Percentiles rank a stretch among this genome's conserved stretches.
phyloP scores from a whole-genome alignment of 1,140 invertebrate genomes.

The Potamilus streckersoni region DNA sequence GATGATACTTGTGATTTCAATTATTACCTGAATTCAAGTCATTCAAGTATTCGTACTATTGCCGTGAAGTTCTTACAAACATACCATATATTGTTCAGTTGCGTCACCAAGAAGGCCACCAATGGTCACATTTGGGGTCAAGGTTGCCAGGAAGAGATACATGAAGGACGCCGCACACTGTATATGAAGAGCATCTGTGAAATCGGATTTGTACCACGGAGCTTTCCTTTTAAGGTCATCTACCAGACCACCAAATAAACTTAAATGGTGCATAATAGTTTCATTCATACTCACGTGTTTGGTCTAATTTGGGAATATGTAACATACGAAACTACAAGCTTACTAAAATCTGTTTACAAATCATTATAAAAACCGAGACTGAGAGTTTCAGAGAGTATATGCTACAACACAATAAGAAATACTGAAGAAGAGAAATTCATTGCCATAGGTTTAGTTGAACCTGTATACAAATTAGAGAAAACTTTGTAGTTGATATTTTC shows the following conservation, averaged over 20 bases:
- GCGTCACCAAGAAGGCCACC: slow-evolving; percentile 94
- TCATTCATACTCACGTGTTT: background rate
- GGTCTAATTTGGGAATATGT: too few relatives aligned
- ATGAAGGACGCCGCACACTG: slow-evolving; percentile 97
- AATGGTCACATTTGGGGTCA: slow-evolving; percentile 98
- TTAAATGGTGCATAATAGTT: slow-evolving; percentile 36
- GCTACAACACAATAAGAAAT: too few relatives aligned
- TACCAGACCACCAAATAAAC: slow-evolving; percentile 86
- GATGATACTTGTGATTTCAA: background rate
- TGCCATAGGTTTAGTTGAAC: too few relatives aligned
- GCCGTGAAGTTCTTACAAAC: slow-evolving; percentile 12
- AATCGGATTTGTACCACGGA: slow-evolving; percentile 80
- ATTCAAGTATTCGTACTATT: background rate
- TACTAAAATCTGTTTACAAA: background rate
- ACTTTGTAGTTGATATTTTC: too few relatives aligned
- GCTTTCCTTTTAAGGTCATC: slow-evolving; percentile 92
- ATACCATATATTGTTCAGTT: slow-evolving; percentile 92
- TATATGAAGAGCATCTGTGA: slow-evolving; percentile 87
- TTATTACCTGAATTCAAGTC: background rate
- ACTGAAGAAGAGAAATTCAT: too few relatives aligned
- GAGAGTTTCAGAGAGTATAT: too few relatives aligned
- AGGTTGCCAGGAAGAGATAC: slow-evolving; percentile 97
- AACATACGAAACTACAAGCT: background rate
- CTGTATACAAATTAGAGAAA: too few relatives aligned
- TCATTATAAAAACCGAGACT: too few relatives aligned